These are phyloP conservation scores for Megalurothrips usitatus DNA, from an alignment of 2,888 invertebrate species.

Conservation along the genomic window DNA sequence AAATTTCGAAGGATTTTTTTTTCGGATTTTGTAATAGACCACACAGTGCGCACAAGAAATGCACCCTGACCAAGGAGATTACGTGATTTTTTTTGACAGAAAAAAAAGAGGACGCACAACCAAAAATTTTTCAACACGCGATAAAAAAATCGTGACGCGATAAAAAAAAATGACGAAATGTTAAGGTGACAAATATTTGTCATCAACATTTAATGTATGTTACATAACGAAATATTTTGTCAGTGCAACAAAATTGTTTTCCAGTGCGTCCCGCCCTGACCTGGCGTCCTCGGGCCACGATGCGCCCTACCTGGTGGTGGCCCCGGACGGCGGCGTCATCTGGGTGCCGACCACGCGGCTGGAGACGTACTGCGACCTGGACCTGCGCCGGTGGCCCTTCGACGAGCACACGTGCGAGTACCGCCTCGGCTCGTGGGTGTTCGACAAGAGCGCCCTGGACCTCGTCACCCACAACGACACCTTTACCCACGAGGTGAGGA, in stretches of 20 bases:
- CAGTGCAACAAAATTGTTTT: background rate
- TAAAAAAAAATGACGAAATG: no score
- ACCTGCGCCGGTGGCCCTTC: conserved; percentile 69
- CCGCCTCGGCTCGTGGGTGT: conserved; percentile 69
- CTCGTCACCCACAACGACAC: conserved; percentile 38
- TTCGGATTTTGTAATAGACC: no score
- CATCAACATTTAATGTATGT: no score
- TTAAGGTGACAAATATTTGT: no score
- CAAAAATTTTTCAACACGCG: no score
- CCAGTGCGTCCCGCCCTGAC: conserved; percentile 49
- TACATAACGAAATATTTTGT: background rate
- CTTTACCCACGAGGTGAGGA: background rate
- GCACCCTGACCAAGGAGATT: no score
- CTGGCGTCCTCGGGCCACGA: conserved; percentile 57
- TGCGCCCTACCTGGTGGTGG: conserved; percentile 53
- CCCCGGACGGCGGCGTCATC: conserved; percentile 52
- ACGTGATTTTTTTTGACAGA: no score
- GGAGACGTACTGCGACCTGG: conserved; percentile 58
- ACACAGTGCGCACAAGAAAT: no score
- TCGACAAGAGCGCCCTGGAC: conserved; percentile 51
- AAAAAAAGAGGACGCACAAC: no score
- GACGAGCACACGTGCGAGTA: conserved; percentile 65
- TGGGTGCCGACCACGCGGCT: conserved; percentile 69
- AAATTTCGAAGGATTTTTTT: no score
- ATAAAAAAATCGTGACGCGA: no score